phyloP scores from a whole-genome alignment of 2,113 vertebrate genomes.

The Ammodramus savannarum region DNA sequence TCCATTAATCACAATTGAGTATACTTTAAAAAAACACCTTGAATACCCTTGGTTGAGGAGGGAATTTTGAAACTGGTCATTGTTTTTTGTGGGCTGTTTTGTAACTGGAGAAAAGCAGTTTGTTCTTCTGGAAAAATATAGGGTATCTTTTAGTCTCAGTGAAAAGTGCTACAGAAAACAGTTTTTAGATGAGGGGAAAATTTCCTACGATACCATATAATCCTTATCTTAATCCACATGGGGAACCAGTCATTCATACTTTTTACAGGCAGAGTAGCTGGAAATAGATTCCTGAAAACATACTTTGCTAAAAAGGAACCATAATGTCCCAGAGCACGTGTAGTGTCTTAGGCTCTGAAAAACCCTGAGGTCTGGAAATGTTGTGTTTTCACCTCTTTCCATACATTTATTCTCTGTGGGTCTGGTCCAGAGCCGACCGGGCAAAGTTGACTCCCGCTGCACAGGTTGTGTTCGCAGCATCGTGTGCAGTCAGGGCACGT shows the following conservation, averaged over 20 bases:
- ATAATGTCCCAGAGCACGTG: background rate
- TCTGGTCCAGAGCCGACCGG: background rate
- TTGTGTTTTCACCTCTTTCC: background rate
- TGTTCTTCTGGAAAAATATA: background rate
- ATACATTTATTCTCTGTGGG: background rate
- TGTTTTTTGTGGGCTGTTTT: background rate
- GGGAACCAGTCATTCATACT: background rate
- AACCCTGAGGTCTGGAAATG: background rate
- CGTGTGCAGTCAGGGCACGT: conserved; percentile 1
- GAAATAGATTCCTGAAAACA: background rate
- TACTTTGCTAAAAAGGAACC: background rate
- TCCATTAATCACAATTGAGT: background rate
- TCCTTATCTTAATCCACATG: background rate
- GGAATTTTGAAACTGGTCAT: background rate
- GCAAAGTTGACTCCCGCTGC: background rate
- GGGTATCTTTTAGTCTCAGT: background rate
- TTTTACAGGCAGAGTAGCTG: background rate
- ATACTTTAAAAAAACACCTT: background rate
- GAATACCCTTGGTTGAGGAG: background rate
- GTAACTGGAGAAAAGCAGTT: background rate
- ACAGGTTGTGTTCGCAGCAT: background rate
- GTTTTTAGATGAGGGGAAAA: background rate
- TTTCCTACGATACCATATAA: background rate
- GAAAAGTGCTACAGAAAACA: background rate
- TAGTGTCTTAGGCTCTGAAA: background rate